Conservation (phyloP, 2,113 vertebrate species). For the Gambusia affinis region DNA sequence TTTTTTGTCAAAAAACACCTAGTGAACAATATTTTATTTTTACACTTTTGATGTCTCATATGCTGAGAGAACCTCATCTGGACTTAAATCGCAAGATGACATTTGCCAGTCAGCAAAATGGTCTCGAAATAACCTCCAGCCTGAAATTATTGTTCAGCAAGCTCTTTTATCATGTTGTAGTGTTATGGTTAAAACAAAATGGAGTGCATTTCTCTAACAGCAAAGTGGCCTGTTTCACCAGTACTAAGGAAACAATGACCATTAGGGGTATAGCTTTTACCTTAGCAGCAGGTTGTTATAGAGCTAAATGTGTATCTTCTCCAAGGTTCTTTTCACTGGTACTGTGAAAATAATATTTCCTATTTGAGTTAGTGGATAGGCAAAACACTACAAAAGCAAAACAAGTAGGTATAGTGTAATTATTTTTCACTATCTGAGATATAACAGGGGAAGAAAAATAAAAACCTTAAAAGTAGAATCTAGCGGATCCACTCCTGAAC, state of each 20-base stretch:
- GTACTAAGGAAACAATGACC: neutral
- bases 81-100: constrained; percentile 4
- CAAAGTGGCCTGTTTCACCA: neutral
- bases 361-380: neutral
- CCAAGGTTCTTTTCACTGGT: constrained; percentile 2
- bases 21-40: constrained; percentile 7
- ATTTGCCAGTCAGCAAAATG: constrained; percentile 38
- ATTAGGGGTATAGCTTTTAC: constrained; percentile 7
- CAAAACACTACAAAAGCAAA: neutral
- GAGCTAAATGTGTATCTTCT: neutral
- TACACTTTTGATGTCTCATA: constrained; percentile 15
- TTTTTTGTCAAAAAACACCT: constrained; percentile 18
- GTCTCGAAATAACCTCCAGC: constrained; percentile 15
- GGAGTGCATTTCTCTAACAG: constrained; percentile 5
- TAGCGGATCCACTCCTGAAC: neutral
- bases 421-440: constrained; percentile 4
- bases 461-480: neutral
- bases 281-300: constrained; percentile 6
- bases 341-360: constrained; percentile 3
- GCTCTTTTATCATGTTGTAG: neutral
- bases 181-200: neutral
- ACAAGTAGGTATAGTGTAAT: no score
- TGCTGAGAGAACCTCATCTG: constrained; percentile 18
- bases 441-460: neutral
- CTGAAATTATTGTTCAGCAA: constrained; percentile 29